Evolutionary conservation across 2,797 vertebrate species (phyloP).

Genomic region (Silurus lanzhouensis): DNA sequence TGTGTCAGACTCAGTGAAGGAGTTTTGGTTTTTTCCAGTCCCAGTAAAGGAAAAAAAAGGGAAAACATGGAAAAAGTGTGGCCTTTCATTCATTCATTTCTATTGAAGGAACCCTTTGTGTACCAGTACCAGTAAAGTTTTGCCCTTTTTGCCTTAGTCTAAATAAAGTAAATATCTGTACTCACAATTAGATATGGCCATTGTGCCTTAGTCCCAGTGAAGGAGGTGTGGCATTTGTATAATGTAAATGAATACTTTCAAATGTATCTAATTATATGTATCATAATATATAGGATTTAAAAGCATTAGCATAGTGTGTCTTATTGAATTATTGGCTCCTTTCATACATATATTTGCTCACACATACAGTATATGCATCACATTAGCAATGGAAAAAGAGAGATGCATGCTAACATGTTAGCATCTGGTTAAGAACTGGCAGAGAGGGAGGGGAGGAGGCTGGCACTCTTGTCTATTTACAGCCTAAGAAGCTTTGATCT

Average conservation of each 20-base stretch:
- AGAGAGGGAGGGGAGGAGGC: constrained; percentile 58
- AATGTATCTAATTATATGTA: background rate
- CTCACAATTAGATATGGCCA: background rate
- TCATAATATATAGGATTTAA: background rate
- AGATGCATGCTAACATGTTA: background rate
- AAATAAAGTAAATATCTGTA: background rate
- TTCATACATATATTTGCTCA: constrained; percentile 11
- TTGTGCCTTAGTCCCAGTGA: background rate
- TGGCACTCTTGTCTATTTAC: constrained; percentile 64
- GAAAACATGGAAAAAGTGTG: background rate
- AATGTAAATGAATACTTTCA: background rate
- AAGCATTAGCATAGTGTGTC: background rate
- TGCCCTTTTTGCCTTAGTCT: background rate
- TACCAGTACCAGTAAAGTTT: no score
- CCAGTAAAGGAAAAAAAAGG: background rate
- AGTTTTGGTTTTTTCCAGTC: no score
- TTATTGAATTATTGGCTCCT: background rate
- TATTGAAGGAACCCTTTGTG: background rate
- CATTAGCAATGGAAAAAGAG: background rate
- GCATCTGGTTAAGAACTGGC: constrained; percentile 52
- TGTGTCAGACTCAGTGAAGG: background rate
- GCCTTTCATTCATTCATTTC: background rate
- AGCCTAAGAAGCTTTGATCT: constrained; percentile 69
- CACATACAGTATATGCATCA: background rate
- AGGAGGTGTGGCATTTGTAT: background rate